Percentiles rank a stretch among this genome's conserved stretches.
These are phyloP conservation scores for Calephelis nemesis DNA, from an alignment of 1,140 invertebrate genomes.

Conservation along the genomic window DNA sequence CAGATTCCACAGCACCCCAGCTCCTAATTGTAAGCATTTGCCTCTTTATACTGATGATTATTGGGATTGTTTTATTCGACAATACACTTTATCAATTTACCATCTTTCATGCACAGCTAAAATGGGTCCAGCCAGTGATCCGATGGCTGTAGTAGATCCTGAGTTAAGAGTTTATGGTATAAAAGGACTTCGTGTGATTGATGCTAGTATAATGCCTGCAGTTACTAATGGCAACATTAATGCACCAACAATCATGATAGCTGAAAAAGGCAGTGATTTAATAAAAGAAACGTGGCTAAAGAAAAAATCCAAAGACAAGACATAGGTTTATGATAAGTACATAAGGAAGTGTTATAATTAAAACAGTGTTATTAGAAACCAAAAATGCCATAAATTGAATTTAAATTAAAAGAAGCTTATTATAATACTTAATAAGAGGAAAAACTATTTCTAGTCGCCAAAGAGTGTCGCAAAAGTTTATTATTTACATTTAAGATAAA, in stretches of 20 bases:
- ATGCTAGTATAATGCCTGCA: slow-evolving; percentile 90
- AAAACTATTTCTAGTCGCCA: too few relatives aligned
- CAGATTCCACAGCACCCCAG: slow-evolving; percentile 83
- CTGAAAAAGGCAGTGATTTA: slow-evolving; percentile 92
- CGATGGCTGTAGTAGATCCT: slow-evolving; percentile 90
- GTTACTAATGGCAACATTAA: slow-evolving; percentile 93
- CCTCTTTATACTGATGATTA: slow-evolving; percentile 89
- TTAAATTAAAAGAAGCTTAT: too few relatives aligned
- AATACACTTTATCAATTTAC: slow-evolving; percentile 93
- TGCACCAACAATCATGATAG: slow-evolving; percentile 95
- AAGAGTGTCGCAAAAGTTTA: too few relatives aligned
- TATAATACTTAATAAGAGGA: too few relatives aligned
- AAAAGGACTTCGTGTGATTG: slow-evolving; percentile 87
- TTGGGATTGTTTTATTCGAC: slow-evolving; percentile 88
- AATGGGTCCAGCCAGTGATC: slow-evolving; percentile 89
- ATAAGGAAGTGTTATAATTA: slow-evolving; percentile 37
- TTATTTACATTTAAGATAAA: too few relatives aligned
- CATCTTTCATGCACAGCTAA: slow-evolving; percentile 91
- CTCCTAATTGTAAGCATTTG: slow-evolving; percentile 90
- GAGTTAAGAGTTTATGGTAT: slow-evolving; percentile 88
- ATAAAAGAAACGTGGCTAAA: slow-evolving; percentile 86
- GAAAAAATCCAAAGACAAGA: slow-evolving; percentile 42
- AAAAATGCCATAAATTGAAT: slow-evolving; percentile 9
- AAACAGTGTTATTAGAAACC: slow-evolving; percentile 13
- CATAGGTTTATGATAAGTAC: slow-evolving; percentile 48